These are phyloP conservation scores for Pandemis cinnamomeana DNA, from an alignment of 2,888 invertebrate species.

Conservation along the genomic window DNA sequence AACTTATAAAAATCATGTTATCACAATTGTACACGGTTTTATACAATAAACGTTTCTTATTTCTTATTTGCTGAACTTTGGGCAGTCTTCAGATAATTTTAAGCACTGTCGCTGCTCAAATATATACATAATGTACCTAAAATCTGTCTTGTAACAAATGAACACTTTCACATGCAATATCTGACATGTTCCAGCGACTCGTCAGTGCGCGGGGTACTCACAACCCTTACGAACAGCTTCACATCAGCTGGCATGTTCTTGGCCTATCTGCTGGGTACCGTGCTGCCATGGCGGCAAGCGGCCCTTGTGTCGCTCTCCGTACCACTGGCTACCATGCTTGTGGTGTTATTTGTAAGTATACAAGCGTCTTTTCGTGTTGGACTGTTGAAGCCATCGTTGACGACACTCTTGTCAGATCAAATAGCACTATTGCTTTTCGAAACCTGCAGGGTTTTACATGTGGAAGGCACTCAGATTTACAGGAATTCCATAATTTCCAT, in stretches of 20 bases:
- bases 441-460: background rate
- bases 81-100: too few species aligned
- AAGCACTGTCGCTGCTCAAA: too few species aligned
- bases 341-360: slow-evolving; percentile 79
- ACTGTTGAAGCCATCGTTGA: too few species aligned
- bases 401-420: too few species aligned
- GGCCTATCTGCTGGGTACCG: slow-evolving; percentile 79
- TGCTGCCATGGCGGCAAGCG: slow-evolving; percentile 82
- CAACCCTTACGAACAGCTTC: slow-evolving; percentile 78
- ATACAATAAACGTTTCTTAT: too few species aligned
- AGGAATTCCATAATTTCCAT: background rate
- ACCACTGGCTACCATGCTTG: slow-evolving; percentile 78
- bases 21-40: too few species aligned
- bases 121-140: too few species aligned
- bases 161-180: background rate
- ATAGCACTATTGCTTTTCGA: too few species aligned
- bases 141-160: too few species aligned
- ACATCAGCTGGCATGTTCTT: slow-evolving; percentile 81
- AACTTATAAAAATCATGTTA: too few species aligned
- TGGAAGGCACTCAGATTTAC: background rate
- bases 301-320: slow-evolving; percentile 78
- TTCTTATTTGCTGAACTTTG: too few species aligned
- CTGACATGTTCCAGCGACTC: slow-evolving; percentile 74
- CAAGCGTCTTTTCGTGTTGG: too few species aligned
- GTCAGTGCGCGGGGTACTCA: slow-evolving; percentile 80